A percentile compares a stretch with the other conserved stretches of the same genome.
Conservation (phyloP, 2,888 invertebrate species). For the Trichopoda pennipes region DNA sequence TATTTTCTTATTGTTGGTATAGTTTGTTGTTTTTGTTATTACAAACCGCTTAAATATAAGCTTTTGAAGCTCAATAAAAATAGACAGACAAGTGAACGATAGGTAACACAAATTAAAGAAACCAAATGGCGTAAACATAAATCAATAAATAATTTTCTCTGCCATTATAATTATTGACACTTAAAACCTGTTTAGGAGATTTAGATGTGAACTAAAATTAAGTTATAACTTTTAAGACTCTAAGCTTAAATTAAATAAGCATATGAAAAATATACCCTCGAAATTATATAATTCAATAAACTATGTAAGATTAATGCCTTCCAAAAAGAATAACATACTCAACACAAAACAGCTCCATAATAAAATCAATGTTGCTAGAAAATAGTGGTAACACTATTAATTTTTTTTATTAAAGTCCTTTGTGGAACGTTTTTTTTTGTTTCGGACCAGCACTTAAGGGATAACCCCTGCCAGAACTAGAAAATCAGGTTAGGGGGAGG, state of each 20-base stretch:
- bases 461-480: too few relatives aligned
- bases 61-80: neutral
- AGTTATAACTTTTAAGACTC: conserved; percentile 61
- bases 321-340: conserved; percentile 30
- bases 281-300: conserved; percentile 57
- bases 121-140: conserved; percentile 58
- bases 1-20: conserved; percentile 11
- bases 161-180: conserved; percentile 55
- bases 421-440: too few relatives aligned
- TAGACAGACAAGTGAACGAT: conserved; percentile 4
- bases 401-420: too few relatives aligned
- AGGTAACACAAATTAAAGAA: conserved; percentile 21
- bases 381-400: too few relatives aligned
- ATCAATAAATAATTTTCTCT: conserved; percentile 64
- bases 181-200: conserved; percentile 54
- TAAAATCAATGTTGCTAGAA: too few relatives aligned
- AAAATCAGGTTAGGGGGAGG: too few relatives aligned
- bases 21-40: conserved; percentile 1
- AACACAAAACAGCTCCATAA: neutral
- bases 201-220: conserved; percentile 50
- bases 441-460: too few relatives aligned
- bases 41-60: conserved; percentile 47
- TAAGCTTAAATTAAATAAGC: conserved; percentile 50
- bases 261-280: too few relatives aligned
- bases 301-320: conserved; percentile 64